phyloP scores from a whole-genome alignment of 64 coral and sea anemone genomes.

The Pocillopora damicornis region DNA sequence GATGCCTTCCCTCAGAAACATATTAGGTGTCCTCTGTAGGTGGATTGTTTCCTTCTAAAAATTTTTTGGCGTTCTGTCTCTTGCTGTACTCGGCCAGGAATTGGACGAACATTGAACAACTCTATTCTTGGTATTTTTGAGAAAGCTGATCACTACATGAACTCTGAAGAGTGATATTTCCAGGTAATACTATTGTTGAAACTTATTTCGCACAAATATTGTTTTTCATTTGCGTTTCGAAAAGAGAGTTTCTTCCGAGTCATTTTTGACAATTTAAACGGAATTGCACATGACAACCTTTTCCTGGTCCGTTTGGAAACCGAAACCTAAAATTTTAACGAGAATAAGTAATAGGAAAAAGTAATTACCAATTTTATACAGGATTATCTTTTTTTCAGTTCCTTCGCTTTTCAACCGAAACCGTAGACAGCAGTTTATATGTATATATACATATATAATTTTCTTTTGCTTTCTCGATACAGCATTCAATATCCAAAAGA shows the following conservation, averaged over 20 bases:
- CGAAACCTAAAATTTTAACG: no score
- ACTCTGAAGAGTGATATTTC: not conserved
- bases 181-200: not conserved
- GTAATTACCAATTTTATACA: no score
- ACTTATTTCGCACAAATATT: not conserved
- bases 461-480: not conserved
- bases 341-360: no score
- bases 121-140: not conserved
- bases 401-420: no score
- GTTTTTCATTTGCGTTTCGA: no score
- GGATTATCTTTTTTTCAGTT: no score
- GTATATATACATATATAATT: not conserved
- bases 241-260: no score
- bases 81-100: not conserved
- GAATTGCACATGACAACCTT: no score
- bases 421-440: no score
- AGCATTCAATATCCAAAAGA: not conserved
- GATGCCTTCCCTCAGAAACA: not conserved
- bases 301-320: no score
- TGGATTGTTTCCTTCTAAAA: not conserved
- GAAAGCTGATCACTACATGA: not conserved
- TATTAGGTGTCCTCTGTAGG: not conserved
- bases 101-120: not conserved
- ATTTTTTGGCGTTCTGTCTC: not conserved
- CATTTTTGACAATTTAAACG: no score